Base-by-base conservation (phyloP, 2,113 vertebrate genomes). In the Leucopsar rothschildi region DNA sequence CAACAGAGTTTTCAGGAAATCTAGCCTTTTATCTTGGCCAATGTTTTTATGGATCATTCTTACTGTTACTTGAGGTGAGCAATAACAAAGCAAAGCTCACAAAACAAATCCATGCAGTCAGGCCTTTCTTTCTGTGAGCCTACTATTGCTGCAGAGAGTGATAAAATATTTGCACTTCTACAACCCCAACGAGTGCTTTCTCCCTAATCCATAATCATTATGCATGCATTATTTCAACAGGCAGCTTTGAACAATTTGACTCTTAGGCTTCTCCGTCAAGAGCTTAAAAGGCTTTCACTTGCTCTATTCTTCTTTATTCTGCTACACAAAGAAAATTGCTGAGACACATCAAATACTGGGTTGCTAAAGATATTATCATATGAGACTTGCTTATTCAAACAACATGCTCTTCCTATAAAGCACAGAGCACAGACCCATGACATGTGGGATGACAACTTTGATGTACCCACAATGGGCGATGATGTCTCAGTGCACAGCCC, bases 291-390 rank as follows among this genome's bases (percentile, higher is more conserved):
- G 89, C 73, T 97, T 96, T 95, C 31, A 28, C 15, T 92, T 8
- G 2, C 70, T 96, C 83, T 69, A 68, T 16, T 89, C 15, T 64
- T 68, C 80, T 95, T 94, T 95, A 87, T 91, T 82, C 82, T 56
- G 27, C 50, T 66, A 52, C 55, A 97, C 92, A 97, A 96, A 97
- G 73, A 76, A 72, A 97, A 95, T 27, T 78, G 95, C 94, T 97
- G 95, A 96, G 66, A 92, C 59, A 75, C 66, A 80, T 79, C 77
- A 93, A 96, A 95, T 33, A 40, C 44, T 37, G 39, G 17, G 83
- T 95, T 82, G 82, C 44, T 87, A 70, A 47, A 93, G 91, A 89
- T 91, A 77, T 31, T 53, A 86, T 78, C 83, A 25, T 37, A 68
- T n/a, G 69, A 75, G 95, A 91, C 89, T 63, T 92, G 94, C 92